Evolutionary conservation across 37 sponge, comb jelly and placozoan genomes (phyloP).

Genomic region (Theonella swinhoei): DNA sequence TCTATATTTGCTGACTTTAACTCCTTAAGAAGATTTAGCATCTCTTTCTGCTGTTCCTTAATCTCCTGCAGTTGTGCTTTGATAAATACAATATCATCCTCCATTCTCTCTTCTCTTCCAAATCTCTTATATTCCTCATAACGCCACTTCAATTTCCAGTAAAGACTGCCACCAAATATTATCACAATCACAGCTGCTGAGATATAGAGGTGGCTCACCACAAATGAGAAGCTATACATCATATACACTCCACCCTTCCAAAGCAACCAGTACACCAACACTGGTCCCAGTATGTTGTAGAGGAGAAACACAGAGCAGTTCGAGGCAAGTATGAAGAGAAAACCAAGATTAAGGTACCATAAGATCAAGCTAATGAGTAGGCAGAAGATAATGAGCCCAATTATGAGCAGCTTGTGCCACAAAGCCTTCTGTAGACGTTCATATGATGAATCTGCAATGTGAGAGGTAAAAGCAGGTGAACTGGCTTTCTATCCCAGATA

Average conservation of each 20-base stretch:
- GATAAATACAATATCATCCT: too few relatives aligned
- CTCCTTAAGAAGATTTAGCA: too few relatives aligned
- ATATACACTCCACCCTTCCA: neutral
- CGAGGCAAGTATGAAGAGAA: neutral
- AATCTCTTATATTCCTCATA: neutral
- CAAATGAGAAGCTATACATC: neutral
- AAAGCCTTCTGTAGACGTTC: too few relatives aligned
- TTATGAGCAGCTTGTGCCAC: too few relatives aligned
- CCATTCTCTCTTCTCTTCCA: too few relatives aligned
- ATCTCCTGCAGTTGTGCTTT: too few relatives aligned
- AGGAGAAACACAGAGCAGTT: neutral
- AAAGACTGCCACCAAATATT: neutral
- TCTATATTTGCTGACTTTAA: too few relatives aligned
- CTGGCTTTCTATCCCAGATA: too few relatives aligned
- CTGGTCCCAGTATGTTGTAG: neutral
- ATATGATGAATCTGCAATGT: too few relatives aligned
- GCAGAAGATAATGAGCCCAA: neutral
- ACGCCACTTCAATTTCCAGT: neutral
- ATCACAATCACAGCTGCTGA: neutral
- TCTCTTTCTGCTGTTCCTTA: too few relatives aligned
- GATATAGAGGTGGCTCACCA: neutral
- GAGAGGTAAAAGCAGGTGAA: too few relatives aligned
- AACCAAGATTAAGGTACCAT: neutral
- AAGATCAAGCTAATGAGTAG: neutral
- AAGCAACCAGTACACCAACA: neutral